Base-by-base conservation (phyloP, 2,113 vertebrate genomes). In the Seriola aureovittata region DNA sequence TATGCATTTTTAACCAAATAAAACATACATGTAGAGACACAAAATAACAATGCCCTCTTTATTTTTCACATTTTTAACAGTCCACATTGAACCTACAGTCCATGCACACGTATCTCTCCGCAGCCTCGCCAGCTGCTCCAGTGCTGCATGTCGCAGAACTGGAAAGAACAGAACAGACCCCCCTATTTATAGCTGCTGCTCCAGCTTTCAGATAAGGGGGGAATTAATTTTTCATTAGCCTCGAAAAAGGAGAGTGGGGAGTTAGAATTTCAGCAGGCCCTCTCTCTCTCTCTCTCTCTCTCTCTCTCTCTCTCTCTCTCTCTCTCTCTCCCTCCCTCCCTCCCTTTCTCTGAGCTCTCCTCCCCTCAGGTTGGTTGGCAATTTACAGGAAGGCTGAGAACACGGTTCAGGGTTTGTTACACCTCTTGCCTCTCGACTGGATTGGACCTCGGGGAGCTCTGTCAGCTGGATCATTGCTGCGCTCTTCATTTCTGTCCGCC, bases 171-270 rank as follows among this genome's bases (percentile, higher is more conserved):
- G 74, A 81, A 75, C 36, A 80, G 54, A 63, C 69, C 25, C 42
- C 38, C 32, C 62, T 88, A 84, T 91, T 86, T 90, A 84, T 84
- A 89, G 88, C 71, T 71, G 88, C 71, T 71, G 77, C 87, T 78
- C 59, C 81, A 76, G 81, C 55, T 68, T 75, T 84, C 42, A 75
- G 75, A 92, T 82, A 70, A 55, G 32, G 75, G 29, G 74, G 58
- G 40, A 64, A 87, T 93, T 19, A 57, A 91, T 89, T 78, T 93
- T 93, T 92, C 78, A 94, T 91, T 72, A 82, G 79, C 54, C 55
- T 80, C 34, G 71, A 79, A 90, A 29, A 88, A 83, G 76, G 85
- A 90, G 87, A 86, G 89, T 85, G 66, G 62, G 66, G 87, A 82
- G 85, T 81, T 91, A 64, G 78, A 85, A 42, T 90, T 88, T 82